Conservation (phyloP, 2,888 invertebrate species). For the Yponomeuta evonymella region DNA sequence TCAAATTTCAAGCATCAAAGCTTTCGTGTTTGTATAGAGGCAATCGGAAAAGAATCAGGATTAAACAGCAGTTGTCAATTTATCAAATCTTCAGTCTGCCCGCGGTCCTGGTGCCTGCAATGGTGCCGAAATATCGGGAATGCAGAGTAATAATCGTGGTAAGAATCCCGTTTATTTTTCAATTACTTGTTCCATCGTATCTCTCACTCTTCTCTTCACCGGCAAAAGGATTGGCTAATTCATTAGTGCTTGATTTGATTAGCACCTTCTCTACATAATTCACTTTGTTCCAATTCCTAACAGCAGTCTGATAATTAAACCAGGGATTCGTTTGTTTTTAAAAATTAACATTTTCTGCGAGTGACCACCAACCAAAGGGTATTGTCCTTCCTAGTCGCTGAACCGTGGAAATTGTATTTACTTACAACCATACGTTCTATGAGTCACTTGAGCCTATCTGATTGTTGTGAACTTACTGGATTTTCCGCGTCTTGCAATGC, state of each 20-base stretch:
- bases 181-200: too few species aligned
- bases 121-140: background rate
- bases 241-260: background rate
- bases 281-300: background rate
- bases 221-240: background rate
- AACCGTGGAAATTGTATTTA: slow-evolving; percentile 12
- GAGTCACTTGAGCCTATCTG: slow-evolving; percentile 2
- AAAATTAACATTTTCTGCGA: slow-evolving; percentile 1
- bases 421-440: slow-evolving; percentile 2
- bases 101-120: too few species aligned
- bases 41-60: too few species aligned
- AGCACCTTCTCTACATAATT: background rate
- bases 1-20: background rate
- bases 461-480: background rate
- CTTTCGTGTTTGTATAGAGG: background rate
- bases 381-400: slow-evolving; percentile 13
- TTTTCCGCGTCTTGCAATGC: background rate
- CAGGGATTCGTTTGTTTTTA: background rate
- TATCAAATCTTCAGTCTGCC: too few species aligned
- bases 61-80: too few species aligned
- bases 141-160: too few species aligned
- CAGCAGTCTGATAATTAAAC: background rate
- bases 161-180: too few species aligned
- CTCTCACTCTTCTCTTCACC: too few species aligned
- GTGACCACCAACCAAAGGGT: slow-evolving; percentile 7